Base-by-base conservation (phyloP, 2,797 vertebrate species). In the Epinephelus malabaricus region DNA sequence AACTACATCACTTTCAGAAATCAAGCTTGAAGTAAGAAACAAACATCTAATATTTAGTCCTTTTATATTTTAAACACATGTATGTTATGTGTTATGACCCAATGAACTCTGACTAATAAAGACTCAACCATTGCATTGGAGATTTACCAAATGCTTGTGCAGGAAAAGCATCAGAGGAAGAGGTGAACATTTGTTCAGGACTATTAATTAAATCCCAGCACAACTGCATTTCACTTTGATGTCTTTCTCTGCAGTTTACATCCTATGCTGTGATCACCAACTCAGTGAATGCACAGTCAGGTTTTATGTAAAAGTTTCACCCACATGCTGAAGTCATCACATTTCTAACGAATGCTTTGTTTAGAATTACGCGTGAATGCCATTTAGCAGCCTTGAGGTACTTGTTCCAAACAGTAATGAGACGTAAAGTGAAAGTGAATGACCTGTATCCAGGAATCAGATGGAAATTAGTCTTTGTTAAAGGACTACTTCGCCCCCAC, bases 181-280 rank as follows among this genome's bases (percentile, higher is more conserved):
- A 61, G 60, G 56, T 9, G 21, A 55, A 63, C 51, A 73, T 62
- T 61, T 56, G 49, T 61, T 30, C 40, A n/a, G 40, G 66, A 53
- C 21, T 60, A 50, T 62, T 72, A 12, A 71, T 76, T 58, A 38
- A 40, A 61, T 75, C 18, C 19, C n/a, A 43, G 45, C 30, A 54
- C 56, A 23, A 18, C 18, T 38, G 12, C 30, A 3, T 50, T 50
- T 62, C 19, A 68, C n/a, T 8, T 40, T 27, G 46, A 50, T 49
- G 38, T 71, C 60, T 54, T 64, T 6, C 23, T 74, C 53, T 54
- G 30, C n/a, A 58, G 46, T 58, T 68, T 54, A 68, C 58, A 15
- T 17, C 17, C 8, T 18, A 15, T 60, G 30, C 15, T 18, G 49
- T 45, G 60, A 45, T 7, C 38, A 15, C n/a, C 15, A 11, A 1